These are phyloP conservation scores for Channa maculata DNA, from an alignment of 2,113 vertebrate genomes.

Conservation along the genomic window DNA sequence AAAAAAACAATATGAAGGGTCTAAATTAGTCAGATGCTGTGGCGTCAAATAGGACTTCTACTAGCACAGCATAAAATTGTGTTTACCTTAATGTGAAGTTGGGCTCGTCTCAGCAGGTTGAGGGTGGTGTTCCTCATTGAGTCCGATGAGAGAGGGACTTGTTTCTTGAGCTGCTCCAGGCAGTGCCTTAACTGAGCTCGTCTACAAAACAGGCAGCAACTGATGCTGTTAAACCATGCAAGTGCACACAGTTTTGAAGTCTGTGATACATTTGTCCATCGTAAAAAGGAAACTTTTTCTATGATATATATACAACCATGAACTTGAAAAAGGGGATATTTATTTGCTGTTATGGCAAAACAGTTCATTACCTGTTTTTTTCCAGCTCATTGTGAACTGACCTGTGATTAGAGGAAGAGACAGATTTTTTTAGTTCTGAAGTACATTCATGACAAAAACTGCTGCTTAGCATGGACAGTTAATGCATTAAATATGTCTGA, in stretches of 20 bases:
- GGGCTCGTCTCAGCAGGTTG: constrained; percentile 89
- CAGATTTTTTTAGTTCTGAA: neutral
- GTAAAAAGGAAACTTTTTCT: neutral
- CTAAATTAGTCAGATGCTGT: neutral
- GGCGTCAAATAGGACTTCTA: neutral
- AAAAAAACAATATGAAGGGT: neutral
- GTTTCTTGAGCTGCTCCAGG: constrained; percentile 93
- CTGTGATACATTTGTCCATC: neutral
- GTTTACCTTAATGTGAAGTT: constrained; percentile 92
- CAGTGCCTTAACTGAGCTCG: constrained; percentile 91
- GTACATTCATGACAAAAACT: neutral
- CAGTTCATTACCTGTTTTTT: constrained; percentile 86
- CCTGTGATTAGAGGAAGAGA: constrained; percentile 73
- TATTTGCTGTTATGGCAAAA: neutral
- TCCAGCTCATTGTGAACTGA: constrained; percentile 91
- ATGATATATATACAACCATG: neutral
- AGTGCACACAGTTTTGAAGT: neutral
- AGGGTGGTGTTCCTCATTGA: constrained; percentile 88
- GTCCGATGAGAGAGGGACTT: constrained; percentile 88
- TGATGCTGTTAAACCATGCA: neutral
- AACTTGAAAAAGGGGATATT: neutral
- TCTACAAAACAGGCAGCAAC: constrained; percentile 69
- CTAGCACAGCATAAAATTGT: no score
- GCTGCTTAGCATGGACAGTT: neutral
- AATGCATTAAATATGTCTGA: neutral